Conservation (phyloP, 2,888 invertebrate genomes). For the Drosophila meridiana region DNA sequence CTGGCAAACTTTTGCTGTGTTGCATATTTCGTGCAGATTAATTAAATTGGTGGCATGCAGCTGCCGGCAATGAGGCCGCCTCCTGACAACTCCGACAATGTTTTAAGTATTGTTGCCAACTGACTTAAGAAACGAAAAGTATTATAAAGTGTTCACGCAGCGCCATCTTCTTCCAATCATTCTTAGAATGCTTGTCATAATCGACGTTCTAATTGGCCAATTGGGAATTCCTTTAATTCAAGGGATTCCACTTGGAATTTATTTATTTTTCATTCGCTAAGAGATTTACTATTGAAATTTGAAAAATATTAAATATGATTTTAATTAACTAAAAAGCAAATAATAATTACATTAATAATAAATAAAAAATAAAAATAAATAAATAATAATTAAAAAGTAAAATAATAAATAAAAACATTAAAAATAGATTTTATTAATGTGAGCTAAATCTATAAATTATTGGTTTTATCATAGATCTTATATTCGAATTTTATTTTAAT, state of each 20-base stretch:
- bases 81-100: background rate
- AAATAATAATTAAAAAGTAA: no score
- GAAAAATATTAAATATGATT: background rate
- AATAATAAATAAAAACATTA: no score
- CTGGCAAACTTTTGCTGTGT: conserved; percentile 71
- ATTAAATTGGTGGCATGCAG: conserved; percentile 74
- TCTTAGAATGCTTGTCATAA: background rate
- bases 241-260: background rate
- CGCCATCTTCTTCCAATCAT: background rate
- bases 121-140: background rate
- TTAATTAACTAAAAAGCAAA: no score
- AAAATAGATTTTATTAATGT: no score
- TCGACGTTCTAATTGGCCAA: background rate
- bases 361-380: no score
- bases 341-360: no score
- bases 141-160: background rate
- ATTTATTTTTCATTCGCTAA: background rate
- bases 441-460: no score
- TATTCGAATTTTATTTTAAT: no score
- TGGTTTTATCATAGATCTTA: no score
- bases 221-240: background rate
- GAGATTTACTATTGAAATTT: background rate
- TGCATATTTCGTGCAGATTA: conserved; percentile 78
- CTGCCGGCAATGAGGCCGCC: conserved; percentile 33
- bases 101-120: conserved; percentile 18